Evolutionary conservation across 2,888 invertebrate genomes (phyloP).

Genomic region (Kryphioiulus occultus): DNA sequence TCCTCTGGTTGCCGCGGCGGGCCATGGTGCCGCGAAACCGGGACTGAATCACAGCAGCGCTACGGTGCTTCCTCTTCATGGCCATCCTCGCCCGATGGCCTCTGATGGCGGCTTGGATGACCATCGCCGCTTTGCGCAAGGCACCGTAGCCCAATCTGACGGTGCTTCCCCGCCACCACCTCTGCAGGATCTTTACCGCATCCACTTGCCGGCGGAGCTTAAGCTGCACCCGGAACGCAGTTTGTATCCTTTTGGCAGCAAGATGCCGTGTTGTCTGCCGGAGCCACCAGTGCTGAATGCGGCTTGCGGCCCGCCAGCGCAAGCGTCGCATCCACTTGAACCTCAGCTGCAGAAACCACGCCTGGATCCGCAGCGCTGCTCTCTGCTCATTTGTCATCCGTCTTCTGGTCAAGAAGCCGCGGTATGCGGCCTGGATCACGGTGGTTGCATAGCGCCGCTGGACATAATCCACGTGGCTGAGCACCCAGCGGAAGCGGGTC

Average conservation of each 20-base stretch:
- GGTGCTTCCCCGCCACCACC: background rate
- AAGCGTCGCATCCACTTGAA: background rate
- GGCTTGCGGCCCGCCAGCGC: background rate
- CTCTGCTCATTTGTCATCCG: background rate
- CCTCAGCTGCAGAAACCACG: background rate
- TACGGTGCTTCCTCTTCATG: background rate
- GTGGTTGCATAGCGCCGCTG: background rate
- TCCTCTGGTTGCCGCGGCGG: background rate
- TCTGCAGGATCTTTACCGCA: background rate
- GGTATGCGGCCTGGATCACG: background rate
- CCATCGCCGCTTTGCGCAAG: background rate
- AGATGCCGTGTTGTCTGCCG: background rate
- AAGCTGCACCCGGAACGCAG: background rate
- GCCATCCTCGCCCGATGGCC: background rate
- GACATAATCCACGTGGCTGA: background rate
- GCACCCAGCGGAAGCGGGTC: background rate
- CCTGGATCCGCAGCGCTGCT: constrained; percentile 1
- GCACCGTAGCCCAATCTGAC: background rate
- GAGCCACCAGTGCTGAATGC: constrained; percentile 33
- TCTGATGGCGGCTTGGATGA: background rate
- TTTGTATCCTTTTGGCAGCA: background rate
- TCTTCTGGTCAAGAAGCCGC: background rate
- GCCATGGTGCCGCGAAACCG: background rate
- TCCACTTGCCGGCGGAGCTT: background rate
- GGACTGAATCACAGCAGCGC: background rate